Percentiles rank a stretch among this genome's conserved stretches.
phyloP scores from a whole-genome alignment of 2,797 vertebrate genomes.

The Pangasius krempfi region DNA sequence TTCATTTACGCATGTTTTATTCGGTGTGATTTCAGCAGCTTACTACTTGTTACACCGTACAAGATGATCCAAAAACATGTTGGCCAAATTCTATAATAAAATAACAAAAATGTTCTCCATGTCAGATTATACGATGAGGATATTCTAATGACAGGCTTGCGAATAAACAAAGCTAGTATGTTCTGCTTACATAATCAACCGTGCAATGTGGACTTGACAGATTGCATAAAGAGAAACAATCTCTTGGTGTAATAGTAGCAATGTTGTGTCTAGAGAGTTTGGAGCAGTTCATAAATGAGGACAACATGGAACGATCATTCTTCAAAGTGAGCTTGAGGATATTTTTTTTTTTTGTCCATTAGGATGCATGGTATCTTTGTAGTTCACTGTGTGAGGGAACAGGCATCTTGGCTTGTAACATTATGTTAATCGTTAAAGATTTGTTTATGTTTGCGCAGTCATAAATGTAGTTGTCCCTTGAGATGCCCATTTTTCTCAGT shows the following conservation, averaged over 20 bases:
- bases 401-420: neutral
- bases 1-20: neutral
- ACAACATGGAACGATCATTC: no score
- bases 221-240: constrained; percentile 6
- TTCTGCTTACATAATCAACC: neutral
- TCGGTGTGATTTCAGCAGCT: neutral
- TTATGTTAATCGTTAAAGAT: neutral
- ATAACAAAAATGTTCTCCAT: neutral
- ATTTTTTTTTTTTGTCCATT: no score
- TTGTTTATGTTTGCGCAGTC: neutral
- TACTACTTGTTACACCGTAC: neutral
- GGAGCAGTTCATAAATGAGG: neutral
- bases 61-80: neutral
- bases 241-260: neutral
- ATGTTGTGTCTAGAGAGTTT: neutral
- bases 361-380: no score
- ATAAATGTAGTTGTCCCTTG: neutral
- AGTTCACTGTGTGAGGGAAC: no score
- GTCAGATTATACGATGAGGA: neutral
- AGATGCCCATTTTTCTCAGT: neutral
- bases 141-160: neutral
- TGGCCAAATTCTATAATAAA: neutral
- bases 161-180: neutral
- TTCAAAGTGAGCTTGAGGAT: no score
- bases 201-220: neutral